Conservation (phyloP, 1,140 invertebrate genomes). For the Drosophila funebris region DNA sequence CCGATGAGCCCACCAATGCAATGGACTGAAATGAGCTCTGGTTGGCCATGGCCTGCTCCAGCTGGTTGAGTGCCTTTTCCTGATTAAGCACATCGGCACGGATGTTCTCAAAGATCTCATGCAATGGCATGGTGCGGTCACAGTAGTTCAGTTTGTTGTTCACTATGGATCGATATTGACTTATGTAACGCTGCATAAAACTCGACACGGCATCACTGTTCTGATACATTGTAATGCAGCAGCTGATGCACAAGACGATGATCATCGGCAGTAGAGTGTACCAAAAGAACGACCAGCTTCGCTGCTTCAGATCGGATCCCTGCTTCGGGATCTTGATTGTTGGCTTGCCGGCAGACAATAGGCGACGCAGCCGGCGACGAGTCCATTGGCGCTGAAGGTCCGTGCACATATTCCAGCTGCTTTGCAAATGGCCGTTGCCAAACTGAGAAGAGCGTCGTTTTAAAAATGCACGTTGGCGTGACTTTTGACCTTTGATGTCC, state of each 20-base stretch:
- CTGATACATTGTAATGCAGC: slow-evolving; percentile 25
- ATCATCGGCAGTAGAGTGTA: slow-evolving; percentile 17
- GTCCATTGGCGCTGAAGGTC: slow-evolving; percentile 35
- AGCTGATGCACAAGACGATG: slow-evolving; percentile 10
- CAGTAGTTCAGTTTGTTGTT: slow-evolving; percentile 66
- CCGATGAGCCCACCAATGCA: slow-evolving; percentile 45
- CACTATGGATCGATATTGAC: slow-evolving; percentile 49
- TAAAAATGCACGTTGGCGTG: not conserved
- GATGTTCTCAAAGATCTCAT: slow-evolving; percentile 31
- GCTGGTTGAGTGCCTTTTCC: slow-evolving; percentile 37
- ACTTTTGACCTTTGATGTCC: not conserved
- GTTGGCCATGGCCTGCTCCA: slow-evolving; percentile 46
- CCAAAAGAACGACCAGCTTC: not conserved
- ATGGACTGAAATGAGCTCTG: slow-evolving; percentile 38
- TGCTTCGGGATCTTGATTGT: not conserved
- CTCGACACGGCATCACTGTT: slow-evolving; percentile 11
- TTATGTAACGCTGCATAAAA: slow-evolving; percentile 36
- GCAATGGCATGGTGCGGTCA: slow-evolving; percentile 20
- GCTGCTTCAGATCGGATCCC: not conserved
- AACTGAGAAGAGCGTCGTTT: slow-evolving; percentile 18
- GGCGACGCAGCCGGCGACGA: slow-evolving; percentile 37
- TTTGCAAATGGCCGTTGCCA: slow-evolving; percentile 1
- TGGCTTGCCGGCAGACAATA: not conserved
- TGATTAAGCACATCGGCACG: slow-evolving; percentile 50
- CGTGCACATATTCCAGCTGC: slow-evolving; percentile 21